These are phyloP conservation scores for Neotragus pygmaeus DNA, from an alignment of 2,113 vertebrate species.

Conservation along the genomic window DNA sequence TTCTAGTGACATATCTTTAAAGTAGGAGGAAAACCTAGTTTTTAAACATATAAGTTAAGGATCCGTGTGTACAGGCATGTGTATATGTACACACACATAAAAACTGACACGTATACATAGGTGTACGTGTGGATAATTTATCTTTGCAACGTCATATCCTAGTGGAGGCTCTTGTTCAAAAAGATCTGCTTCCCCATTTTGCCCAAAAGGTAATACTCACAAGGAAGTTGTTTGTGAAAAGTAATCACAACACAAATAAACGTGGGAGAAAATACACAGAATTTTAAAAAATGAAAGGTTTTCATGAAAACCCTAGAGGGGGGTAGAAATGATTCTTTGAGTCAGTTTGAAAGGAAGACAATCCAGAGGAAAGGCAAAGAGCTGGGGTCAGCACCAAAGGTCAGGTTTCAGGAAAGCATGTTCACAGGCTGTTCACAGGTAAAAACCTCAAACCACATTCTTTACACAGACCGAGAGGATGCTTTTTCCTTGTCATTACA, in stretches of 20 bases:
- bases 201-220: not conserved
- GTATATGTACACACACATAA: rapidly evolving
- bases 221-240: not conserved
- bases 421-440: rapidly evolving
- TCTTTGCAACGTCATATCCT: rapidly evolving
- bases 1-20: not conserved
- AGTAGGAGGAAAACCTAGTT: not conserved
- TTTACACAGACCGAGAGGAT: rapidly evolving
- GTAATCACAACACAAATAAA: not conserved
- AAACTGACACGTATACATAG: rapidly evolving
- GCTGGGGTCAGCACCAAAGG: rapidly evolving
- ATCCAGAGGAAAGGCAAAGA: not conserved
- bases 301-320: not conserved
- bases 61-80: rapidly evolving
- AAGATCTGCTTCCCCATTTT: not conserved
- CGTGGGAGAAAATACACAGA: not conserved
- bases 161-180: not conserved
- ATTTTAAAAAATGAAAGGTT: not conserved
- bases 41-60: not conserved
- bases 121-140: rapidly evolving
- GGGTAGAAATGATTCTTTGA: not conserved
- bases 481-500: not conserved
- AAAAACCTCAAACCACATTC: rapidly evolving
- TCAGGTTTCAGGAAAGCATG: rapidly evolving
- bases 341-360: not conserved